Base-by-base conservation (phyloP, 2,113 vertebrate species). In the Ascaphus truei region DNA sequence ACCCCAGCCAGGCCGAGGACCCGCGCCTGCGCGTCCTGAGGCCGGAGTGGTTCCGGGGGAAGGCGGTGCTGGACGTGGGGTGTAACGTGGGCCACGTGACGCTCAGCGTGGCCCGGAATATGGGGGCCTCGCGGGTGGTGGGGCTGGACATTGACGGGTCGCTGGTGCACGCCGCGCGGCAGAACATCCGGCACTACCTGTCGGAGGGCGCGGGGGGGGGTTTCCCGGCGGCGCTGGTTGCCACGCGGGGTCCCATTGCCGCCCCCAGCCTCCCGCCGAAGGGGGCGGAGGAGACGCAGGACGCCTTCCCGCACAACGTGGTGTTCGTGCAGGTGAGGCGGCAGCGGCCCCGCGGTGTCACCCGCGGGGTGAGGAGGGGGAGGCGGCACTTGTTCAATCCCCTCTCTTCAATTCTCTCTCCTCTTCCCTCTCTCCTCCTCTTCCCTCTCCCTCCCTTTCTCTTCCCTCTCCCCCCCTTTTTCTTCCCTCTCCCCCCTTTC, bases 1-100 rank as follows among this genome's bases (percentile, higher is more conserved):
- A 87, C 8, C 88, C 92, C 0, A 83, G 79, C 2, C 23, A 48
- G 1, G 81, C 73, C 2, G 83, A 90, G 50, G 95, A 96, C 68
- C 78, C 81, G 0, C 80, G 95, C 1, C 77, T 96, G 15, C 68
- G 76, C 3, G 81, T 91, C 3, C 79, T 98, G 56, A 81, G 82
- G 20, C 81, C 90, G 0, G 90, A 92, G 72, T 96, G 95, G 95
- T 98, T 98, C 80, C 77, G 63, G 15, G 91, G 90, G 16, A 92
- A 90, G 33, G 83, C 78, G 1, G 89, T 95, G 22, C 74, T 98
- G 69, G 95, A 98, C 7, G 66, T 96, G 2, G 95, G 95, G 4
- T 95, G 95, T 15, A 93, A 92, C 6, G 79, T 91, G 1, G 95
- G 95, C 62, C 95, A 98, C 72, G 3, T 98, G 66, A 92, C 93